A percentile compares a stretch with the other conserved stretches of the same genome.
These are phyloP conservation scores for Sarotherodon lohbergeri DNA, from an alignment of 2,113 vertebrate genomes.

Conservation along the genomic window DNA sequence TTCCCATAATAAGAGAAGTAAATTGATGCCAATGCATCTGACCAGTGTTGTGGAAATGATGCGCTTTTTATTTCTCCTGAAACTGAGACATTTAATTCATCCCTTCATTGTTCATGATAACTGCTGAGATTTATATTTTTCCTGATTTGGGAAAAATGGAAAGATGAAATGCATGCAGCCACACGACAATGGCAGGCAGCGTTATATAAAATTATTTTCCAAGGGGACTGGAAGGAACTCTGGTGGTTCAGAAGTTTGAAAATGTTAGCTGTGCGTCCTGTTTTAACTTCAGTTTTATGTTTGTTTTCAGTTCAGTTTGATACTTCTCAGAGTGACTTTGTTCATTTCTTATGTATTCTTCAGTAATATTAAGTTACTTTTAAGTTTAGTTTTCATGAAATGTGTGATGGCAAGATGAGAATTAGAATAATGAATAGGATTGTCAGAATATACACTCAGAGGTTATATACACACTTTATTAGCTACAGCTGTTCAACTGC, in stretches of 20 bases:
- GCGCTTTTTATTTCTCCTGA: not conserved
- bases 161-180: not conserved
- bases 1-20: not conserved
- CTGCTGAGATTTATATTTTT: not conserved
- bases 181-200: not conserved
- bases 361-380: accelerated
- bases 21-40: not conserved
- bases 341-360: not conserved
- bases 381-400: not conserved
- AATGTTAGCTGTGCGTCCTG: not conserved
- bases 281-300: not conserved
- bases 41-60: not conserved
- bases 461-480: not conserved
- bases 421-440: accelerated
- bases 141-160: not conserved
- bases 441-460: not conserved
- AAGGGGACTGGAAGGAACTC: not conserved
- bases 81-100: not conserved
- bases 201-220: not conserved
- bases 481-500: not conserved
- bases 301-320: not conserved
- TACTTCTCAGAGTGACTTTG: not conserved
- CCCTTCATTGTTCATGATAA: not conserved
- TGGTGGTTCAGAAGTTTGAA: not conserved
- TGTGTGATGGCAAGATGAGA: not conserved